Evolutionary conservation across 2,797 vertebrate genomes (phyloP), one percentile per base, ranked within the genome.

Genomic region (Fundulus diaphanus): DNA sequence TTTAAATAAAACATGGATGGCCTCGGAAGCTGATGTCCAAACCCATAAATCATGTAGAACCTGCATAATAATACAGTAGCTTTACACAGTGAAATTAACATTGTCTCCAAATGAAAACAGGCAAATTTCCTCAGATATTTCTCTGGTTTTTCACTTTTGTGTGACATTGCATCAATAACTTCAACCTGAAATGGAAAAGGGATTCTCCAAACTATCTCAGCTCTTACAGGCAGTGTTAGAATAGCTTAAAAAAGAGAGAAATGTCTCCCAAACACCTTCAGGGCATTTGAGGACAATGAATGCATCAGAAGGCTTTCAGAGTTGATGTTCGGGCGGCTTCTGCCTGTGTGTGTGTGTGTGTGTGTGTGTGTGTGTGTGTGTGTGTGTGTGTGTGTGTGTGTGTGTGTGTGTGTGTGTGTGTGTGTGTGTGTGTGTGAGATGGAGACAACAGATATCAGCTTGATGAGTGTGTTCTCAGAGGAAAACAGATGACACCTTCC

Each of bases 401-500:
- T n/a, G n/a, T n/a, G n/a, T n/a, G n/a, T 52, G 22, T 13, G 52
- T 13, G 22, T 7, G 54, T 31, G 54, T 16, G 54, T 31, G n/a
- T 54, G 46, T 3, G 7, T 22, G 51, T 54, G 3, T 12, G 27
- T 29, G 46, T 42, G 37, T 15, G 72, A 56, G n/a, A 63, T 42
- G 2, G 8, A 75, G 54, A 66, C 35, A 76, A 40, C 61, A 46
- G 68, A 12, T 77, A 76, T 71, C 40, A 52, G 65, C 68, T 70
- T 65, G 59, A 74, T 66, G 6, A 68, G 72, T 56, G 57, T 0
- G 35, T 73, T 72, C 74, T 72, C 76, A 69, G 68, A 77, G 67
- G 76, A 31, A 7, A 77, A 72, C 8, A 48, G 72, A 73, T 20
- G 33, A 54, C 35, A 44, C 72, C 2, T 72, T 6, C 24, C 31